Evolutionary conservation across 37 sponge, comb jelly and placozoan species (phyloP).

Genomic region (Chondrilla cf. caribensis): DNA sequence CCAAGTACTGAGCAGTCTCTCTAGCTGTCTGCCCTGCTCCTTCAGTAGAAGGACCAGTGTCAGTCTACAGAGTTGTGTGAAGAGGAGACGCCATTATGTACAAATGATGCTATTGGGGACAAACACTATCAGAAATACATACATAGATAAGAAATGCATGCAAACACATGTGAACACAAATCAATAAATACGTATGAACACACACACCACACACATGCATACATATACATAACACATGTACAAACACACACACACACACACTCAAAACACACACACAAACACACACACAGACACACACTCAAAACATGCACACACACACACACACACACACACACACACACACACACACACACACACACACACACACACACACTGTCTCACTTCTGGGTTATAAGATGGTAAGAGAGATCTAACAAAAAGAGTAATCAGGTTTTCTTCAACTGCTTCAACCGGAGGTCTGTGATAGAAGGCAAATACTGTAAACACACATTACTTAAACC

Average conservation of each 20-base stretch:
- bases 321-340: background rate
- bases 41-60: background rate
- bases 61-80: background rate
- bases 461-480: background rate
- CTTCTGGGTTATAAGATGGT: conserved; percentile 63
- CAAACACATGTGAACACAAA: too few relatives aligned
- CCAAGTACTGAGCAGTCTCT: background rate
- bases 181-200: too few relatives aligned
- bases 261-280: background rate
- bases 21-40: background rate
- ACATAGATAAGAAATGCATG: too few relatives aligned
- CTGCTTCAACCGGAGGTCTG: background rate
- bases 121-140: too few relatives aligned
- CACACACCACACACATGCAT: too few relatives aligned
- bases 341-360: background rate
- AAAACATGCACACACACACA: too few relatives aligned
- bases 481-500: background rate
- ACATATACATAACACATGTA: too few relatives aligned
- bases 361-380: background rate
- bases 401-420: conserved; percentile 37
- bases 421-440: background rate
- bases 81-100: background rate
- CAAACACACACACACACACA: background rate
- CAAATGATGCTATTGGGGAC: background rate
- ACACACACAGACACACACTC: background rate